A percentile compares a stretch with the other conserved stretches of the same genome.
These are phyloP conservation scores for Papilio dardanus DNA, from an alignment of 1,140 invertebrate species.

Conservation along the genomic window DNA sequence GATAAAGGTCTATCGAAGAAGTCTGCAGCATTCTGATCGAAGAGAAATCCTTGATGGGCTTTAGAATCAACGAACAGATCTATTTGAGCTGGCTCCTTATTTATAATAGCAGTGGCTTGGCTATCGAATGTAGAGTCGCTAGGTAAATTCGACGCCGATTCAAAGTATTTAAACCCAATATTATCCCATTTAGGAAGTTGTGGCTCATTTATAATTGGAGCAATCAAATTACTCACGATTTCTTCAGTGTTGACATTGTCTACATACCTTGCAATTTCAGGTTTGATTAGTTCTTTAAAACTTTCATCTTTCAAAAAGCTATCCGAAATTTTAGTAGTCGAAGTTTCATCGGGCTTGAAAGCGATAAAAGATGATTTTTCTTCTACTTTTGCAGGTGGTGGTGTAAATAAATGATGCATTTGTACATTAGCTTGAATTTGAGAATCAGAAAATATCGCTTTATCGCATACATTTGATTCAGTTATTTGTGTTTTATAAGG, in stretches of 20 bases:
- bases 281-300: constrained; percentile 5
- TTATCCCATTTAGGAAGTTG: constrained; percentile 7
- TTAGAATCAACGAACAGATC: constrained; percentile 3
- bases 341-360: not conserved
- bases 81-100: not conserved
- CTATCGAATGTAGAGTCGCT: constrained; percentile 11
- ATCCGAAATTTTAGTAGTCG: not conserved
- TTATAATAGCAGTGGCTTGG: not conserved
- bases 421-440: not conserved
- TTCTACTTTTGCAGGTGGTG: not conserved
- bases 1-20: constrained; percentile 36
- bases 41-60: not conserved
- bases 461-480: not conserved
- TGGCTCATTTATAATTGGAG: not conserved
- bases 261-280: not conserved
- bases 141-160: constrained; percentile 1
- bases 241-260: not conserved
- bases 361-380: not conserved
- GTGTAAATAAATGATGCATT: not conserved
- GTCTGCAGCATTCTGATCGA: constrained; percentile 28
- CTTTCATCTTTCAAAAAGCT: not conserved
- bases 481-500: not conserved
- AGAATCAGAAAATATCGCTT: not conserved
- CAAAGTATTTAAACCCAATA: constrained; percentile 4
- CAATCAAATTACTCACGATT: not conserved